Conservation (phyloP, 2,888 invertebrate species). For the Xestia c-nigrum region DNA sequence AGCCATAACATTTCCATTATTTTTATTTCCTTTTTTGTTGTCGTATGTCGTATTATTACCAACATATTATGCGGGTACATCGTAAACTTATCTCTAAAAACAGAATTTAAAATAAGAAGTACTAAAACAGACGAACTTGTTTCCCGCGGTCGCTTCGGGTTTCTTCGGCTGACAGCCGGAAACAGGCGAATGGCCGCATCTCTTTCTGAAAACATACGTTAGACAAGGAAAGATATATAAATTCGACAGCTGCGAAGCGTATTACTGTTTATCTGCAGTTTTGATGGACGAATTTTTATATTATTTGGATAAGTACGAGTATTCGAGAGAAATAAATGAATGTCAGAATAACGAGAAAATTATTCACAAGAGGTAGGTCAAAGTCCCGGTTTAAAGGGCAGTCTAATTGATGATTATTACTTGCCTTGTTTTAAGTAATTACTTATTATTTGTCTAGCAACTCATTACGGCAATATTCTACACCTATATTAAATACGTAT, state of each 20-base stretch:
- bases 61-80: constrained; percentile 50
- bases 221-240: constrained; percentile 40
- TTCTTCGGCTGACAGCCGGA: constrained; percentile 58
- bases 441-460: neutral
- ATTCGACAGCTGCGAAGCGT: constrained; percentile 66
- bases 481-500: neutral
- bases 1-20: constrained; percentile 9
- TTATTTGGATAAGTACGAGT: constrained; percentile 28
- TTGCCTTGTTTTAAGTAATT: neutral
- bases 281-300: constrained; percentile 52
- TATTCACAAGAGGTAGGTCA: constrained; percentile 31
- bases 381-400: constrained; percentile 6
- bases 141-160: constrained; percentile 54
- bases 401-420: neutral
- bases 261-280: constrained; percentile 47
- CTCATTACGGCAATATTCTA: neutral
- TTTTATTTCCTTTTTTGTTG: constrained; percentile 16
- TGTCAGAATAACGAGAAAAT: constrained; percentile 33
- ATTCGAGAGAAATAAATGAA: constrained; percentile 42
- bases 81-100: constrained; percentile 53
- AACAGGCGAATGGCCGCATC: constrained; percentile 45
- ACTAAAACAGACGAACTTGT: constrained; percentile 50
- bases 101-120: constrained; percentile 44
- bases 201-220: constrained; percentile 45
- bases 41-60: constrained; percentile 14